Conservation (phyloP, 2,797 vertebrate genomes). For the Eutrigla gurnardus region DNA sequence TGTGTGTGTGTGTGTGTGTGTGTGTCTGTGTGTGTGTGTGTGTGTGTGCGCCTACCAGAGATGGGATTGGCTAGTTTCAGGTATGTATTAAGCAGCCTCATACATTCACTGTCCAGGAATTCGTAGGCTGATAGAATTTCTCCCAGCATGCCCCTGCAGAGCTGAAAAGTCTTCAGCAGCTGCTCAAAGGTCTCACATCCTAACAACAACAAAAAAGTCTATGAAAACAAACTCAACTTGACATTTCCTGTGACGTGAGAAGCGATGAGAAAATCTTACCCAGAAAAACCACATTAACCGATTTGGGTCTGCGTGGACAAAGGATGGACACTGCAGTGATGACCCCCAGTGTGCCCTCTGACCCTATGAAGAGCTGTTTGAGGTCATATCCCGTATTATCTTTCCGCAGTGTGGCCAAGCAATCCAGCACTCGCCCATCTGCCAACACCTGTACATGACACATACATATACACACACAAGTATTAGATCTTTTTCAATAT, state of each 20-base stretch:
- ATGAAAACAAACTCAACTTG: not conserved
- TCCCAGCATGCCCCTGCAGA: conserved; percentile 90
- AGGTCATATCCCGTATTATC: conserved; percentile 98
- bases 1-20: not conserved
- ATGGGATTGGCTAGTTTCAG: conserved; percentile 90
- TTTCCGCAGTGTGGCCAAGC: conserved; percentile 90
- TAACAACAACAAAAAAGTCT: conserved; percentile 45
- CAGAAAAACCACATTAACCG: conserved; percentile 93
- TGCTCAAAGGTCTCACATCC: conserved; percentile 90
- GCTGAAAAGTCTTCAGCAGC: conserved; percentile 90
- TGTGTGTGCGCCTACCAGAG: conserved; percentile 81
- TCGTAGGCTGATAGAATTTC: conserved; percentile 97
- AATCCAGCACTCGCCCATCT: conserved; percentile 89
- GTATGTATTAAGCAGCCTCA: conserved; percentile 89
- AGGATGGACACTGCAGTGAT: conserved; percentile 93
- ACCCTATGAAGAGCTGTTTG: conserved; percentile 98
- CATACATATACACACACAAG: not conserved
- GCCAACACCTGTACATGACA: conserved; percentile 87
- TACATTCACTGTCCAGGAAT: conserved; percentile 93
- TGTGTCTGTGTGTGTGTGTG: not conserved
- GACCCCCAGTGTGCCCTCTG: conserved; percentile 94
- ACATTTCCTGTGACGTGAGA: not conserved
- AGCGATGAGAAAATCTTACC: conserved; percentile 79
- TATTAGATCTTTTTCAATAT: not conserved
- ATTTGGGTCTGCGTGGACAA: conserved; percentile 90